Conservation (phyloP, 2,797 vertebrate species). For the Melanotaenia pygmaea region DNA sequence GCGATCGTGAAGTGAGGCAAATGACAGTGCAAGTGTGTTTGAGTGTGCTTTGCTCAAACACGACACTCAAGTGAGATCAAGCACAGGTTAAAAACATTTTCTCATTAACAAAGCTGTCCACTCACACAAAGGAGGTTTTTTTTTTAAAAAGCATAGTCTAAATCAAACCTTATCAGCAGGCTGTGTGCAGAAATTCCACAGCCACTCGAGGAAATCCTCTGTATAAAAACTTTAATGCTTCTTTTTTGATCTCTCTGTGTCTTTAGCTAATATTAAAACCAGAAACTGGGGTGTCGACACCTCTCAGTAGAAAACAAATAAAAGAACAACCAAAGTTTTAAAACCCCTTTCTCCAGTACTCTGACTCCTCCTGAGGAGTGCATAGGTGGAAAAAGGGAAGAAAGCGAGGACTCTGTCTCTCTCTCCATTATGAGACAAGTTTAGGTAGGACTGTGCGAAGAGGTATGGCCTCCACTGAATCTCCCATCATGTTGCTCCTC, state of each 20-base stretch:
- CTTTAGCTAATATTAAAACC: conserved; percentile 76
- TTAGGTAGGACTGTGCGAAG: conserved; percentile 95
- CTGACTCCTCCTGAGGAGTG: conserved; percentile 77
- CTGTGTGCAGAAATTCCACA: conserved; percentile 68
- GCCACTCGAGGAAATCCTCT: conserved; percentile 66
- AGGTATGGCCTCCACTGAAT: conserved; percentile 87
- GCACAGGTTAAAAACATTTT: conserved; percentile 68
- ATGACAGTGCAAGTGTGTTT: conserved; percentile 72
- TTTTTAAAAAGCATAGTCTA: conserved; percentile 67
- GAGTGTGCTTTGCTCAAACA: conserved; percentile 51
- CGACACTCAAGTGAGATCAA: conserved; percentile 57
- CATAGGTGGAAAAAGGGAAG: conserved; percentile 43
- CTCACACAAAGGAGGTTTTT: conserved; percentile 51
- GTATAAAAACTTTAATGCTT: conserved; percentile 75
- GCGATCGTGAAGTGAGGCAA: conserved; percentile 57
- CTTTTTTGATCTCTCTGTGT: conserved; percentile 52
- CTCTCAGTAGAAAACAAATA: conserved; percentile 78
- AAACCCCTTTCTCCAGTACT: conserved; percentile 64
- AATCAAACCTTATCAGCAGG: conserved; percentile 66
- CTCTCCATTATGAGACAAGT: conserved; percentile 89
- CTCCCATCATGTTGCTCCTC: conserved; percentile 90
- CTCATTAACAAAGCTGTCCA: conserved; percentile 63
- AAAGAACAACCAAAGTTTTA: conserved; percentile 76
- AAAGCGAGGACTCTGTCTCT: conserved; percentile 51
- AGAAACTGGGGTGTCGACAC: conserved; percentile 79